Conservation (phyloP, 2,797 vertebrate genomes). For the Ctenosaura bakeri region DNA sequence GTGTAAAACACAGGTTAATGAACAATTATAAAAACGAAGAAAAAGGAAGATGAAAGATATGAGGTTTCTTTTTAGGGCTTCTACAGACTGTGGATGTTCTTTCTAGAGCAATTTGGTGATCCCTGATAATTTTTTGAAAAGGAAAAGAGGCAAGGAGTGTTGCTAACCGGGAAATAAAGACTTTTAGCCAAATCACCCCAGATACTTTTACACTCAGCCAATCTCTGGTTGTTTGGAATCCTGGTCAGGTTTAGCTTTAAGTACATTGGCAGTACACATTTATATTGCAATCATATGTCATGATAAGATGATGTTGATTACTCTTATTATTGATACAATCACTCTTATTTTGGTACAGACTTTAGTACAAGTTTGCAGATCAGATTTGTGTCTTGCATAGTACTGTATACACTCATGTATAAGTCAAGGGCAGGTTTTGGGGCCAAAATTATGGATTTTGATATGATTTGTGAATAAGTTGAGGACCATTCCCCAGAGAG, state of each 20-base stretch:
- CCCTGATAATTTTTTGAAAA: slow-evolving; percentile 13
- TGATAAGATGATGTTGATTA: no score
- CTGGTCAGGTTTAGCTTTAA: neutral
- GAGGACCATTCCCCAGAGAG: no score
- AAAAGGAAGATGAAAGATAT: slow-evolving; percentile 24
- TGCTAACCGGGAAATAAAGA: neutral
- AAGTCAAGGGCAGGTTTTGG: no score
- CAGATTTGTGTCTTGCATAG: neutral
- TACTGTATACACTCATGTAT: no score
- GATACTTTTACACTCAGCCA: neutral
- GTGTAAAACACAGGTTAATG: slow-evolving; percentile 68
- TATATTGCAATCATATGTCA: no score
- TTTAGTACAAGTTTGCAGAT: neutral
- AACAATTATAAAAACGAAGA: slow-evolving; percentile 57
- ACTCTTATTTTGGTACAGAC: neutral
- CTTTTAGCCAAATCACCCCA: no score
- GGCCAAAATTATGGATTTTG: no score
- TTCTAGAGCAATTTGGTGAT: neutral
- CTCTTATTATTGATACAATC: no score
- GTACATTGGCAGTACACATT: neutral
- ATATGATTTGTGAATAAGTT: no score
- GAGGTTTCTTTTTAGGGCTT: neutral
- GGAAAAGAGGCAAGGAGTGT: neutral
- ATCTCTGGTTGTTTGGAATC: neutral
- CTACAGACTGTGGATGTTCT: slow-evolving; percentile 3